Conservation (phyloP, 2,797 vertebrate genomes). For the Carapus acus region DNA sequence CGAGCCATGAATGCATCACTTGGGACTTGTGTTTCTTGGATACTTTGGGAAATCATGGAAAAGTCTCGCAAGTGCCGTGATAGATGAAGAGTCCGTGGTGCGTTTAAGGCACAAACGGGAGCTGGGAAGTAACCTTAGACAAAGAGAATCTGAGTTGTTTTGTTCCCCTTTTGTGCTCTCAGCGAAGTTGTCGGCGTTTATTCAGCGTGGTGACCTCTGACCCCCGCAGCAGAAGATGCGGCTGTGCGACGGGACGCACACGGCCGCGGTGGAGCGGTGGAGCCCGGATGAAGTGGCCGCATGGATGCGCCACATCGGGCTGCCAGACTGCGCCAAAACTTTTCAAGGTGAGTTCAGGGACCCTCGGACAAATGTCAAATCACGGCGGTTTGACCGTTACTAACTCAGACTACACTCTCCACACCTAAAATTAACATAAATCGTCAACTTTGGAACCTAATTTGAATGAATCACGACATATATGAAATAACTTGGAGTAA, state of each 20-base stretch:
- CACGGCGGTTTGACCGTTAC: no score
- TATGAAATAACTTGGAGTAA: no score
- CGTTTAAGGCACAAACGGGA: not conserved
- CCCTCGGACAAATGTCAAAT: not conserved
- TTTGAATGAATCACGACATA: no score
- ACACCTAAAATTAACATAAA: no score
- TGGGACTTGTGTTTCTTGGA: no score
- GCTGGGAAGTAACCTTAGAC: not conserved
- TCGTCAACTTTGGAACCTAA: no score
- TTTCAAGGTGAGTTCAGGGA: conserved; percentile 35
- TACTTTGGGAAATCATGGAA: no score
- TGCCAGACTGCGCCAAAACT: conserved; percentile 31
- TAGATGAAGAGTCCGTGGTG: not conserved
- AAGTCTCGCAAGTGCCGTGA: no score
- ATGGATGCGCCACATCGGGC: conserved; percentile 42
- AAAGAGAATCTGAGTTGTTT: not conserved
- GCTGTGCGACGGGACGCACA: not conserved
- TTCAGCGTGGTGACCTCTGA: not conserved
- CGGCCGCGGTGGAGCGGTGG: conserved; percentile 28
- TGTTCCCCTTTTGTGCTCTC: no score
- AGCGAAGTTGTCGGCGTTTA: not conserved
- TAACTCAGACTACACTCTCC: no score
- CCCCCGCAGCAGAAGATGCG: not conserved
- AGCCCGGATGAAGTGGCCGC: conserved; percentile 30
- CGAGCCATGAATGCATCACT: no score